These are phyloP conservation scores for Drosophila teissieri DNA, from an alignment of 1,140 invertebrate genomes.

Conservation along the genomic window DNA sequence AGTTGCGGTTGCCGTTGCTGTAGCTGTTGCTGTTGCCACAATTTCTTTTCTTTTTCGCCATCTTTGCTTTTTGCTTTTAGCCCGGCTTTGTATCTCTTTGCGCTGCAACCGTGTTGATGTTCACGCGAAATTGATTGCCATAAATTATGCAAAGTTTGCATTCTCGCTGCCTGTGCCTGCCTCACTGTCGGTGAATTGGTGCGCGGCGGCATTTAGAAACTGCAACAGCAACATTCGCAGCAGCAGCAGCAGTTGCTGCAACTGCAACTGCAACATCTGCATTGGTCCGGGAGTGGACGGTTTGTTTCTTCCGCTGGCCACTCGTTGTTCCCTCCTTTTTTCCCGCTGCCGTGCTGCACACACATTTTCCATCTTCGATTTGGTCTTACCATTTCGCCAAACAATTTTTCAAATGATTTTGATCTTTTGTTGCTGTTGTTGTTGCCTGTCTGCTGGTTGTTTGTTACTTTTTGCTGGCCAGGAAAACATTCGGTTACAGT, in stretches of 20 bases:
- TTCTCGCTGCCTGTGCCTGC: slow-evolving; percentile 31
- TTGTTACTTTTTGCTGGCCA: slow-evolving; percentile 43
- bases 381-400: slow-evolving; percentile 38
- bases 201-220: slow-evolving; percentile 61
- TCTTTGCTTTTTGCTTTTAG: slow-evolving; percentile 2
- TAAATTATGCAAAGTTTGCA: slow-evolving; percentile 67
- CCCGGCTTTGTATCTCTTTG: slow-evolving; percentile 24
- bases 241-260: slow-evolving; percentile 3
- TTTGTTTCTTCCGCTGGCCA: slow-evolving; percentile 23
- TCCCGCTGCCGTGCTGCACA: neutral
- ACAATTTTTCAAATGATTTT: slow-evolving; percentile 61
- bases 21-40: slow-evolving; percentile 1
- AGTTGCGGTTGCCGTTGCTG: slow-evolving; percentile 6
- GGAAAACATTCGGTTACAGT: slow-evolving; percentile 43
- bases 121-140: slow-evolving; percentile 69
- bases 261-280: slow-evolving; percentile 23
- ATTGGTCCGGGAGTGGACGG: slow-evolving; percentile 48
- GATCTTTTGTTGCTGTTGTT: slow-evolving; percentile 41
- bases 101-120: slow-evolving; percentile 49
- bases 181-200: slow-evolving; percentile 51
- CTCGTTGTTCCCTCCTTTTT: neutral
- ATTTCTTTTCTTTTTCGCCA: slow-evolving; percentile 44
- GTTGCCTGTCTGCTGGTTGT: slow-evolving; percentile 31
- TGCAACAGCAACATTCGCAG: slow-evolving; percentile 39
- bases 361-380: slow-evolving; percentile 45